Base-by-base conservation (phyloP, 2,113 vertebrate genomes). In the Setophaga kirtlandii region DNA sequence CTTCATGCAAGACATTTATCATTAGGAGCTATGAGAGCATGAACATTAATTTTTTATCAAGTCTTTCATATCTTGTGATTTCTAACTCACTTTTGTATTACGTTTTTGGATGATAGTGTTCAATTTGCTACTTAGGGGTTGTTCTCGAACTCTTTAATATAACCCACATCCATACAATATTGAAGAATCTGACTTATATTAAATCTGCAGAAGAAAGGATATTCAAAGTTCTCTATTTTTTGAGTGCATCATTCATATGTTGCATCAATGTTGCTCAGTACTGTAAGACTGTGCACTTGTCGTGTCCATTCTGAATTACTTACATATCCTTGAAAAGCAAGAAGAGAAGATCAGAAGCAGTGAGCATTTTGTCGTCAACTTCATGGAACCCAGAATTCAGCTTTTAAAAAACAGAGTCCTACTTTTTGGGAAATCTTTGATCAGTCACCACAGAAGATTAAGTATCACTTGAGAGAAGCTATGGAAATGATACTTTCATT, bases 41-140 rank as follows among this genome's bases (percentile, higher is more conserved):
- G 86, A 79, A 89, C 77, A 82, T 92, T 67, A 83, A 49, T 94
- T 90, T 90, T 93, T 80, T 39, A 28, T 62, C 77, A 78, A 35
- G 52, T 78, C 81, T 81, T 95, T 90, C 59, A 47, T 85, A 75
- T 89, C 46, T 80, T 87, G 62, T 80, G 85, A 42, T 94, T 90
- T 93, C 86, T 74, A 94, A 46, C 67, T 96, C 64, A 50, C 28
- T 97, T 95, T 95, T 82, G 42, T 97, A 93, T 93, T 83, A 90
- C 7, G 0, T 83, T 96, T 97, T 96, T 91, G 77, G 95, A 94
- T 89, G 15, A 91, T 76, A 95, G 80, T 53, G 39, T 84, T 79
- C 67, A 83, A 84, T 91, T 96, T 73, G 42, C 30, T 82, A 25
- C 23, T 52, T 52, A 69, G 78, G 53, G 41, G 83, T 96, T 97